Base-by-base conservation (phyloP, 92 coral and sea anemone species). In the Galaxea fascicularis region DNA sequence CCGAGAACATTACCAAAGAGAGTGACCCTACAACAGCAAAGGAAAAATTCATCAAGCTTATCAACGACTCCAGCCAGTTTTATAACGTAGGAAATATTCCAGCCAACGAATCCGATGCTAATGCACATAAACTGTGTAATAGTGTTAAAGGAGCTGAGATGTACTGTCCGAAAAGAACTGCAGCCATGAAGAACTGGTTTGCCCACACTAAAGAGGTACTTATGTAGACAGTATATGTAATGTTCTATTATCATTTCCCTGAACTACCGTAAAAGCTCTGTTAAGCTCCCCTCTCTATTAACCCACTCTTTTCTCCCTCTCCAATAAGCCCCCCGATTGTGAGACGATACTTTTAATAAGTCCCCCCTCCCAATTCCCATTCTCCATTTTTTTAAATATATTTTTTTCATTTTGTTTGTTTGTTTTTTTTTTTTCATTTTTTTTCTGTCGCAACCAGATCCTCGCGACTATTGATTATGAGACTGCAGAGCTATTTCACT, bases 121-220 rank as follows among this genome's bases (percentile, higher is more conserved):
- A 83, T 4, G 98, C 98, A 5, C 83, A 90, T 71, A 74, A 82
- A 28, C 71, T 82, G 4, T 95, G 98, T 51, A 83, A 51, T 69
- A 31, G 70, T 60, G 71, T 68, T 30, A 77, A 86, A 51, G 82
- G 78, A 0, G 96, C 98, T 1, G 68, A 77, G 70, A 18, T 44
- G 29, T 91, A 93, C 47, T 95, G 98, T 71, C 98, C 98, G 0
- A 82, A 85, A 4, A 83, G 98, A 41, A 90, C 90, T 92, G 74
- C 81, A 7, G 98, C 96, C 10, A 90, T 90, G 91, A 65, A 85
- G 27, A 84, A 84, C 12, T 95, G 94, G 93, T 91, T 91, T 67
- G 21, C 78, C 12, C 71, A 90, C 14, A 88, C 95, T 21, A 88
- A 85, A 76, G 62, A 93, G 94, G 98, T 95, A 51, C n/a, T n/a